Percentiles rank a stretch among this genome's conserved stretches.
These are phyloP conservation scores for Drosophila chauvacae DNA, from an alignment of 1,140 invertebrate genomes.

Conservation along the genomic window DNA sequence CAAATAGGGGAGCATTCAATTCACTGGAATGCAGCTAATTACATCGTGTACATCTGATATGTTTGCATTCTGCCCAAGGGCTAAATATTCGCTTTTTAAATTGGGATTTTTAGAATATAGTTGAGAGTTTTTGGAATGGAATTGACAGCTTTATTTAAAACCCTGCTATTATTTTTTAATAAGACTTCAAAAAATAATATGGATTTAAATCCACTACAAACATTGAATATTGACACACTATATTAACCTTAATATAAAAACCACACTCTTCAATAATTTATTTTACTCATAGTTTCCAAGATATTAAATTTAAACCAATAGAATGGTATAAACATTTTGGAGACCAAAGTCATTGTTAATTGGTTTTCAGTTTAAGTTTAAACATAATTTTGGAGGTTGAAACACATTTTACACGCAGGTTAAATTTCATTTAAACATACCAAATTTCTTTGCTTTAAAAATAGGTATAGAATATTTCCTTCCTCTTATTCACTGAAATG, in stretches of 20 bases:
- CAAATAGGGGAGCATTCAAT: slow-evolving; percentile 17
- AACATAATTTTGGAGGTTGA: no score
- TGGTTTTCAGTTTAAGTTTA: no score
- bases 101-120: not conserved
- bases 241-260: no score
- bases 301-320: no score
- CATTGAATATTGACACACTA: no score
- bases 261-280: no score
- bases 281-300: no score
- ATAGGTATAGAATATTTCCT: not conserved
- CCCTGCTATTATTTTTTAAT: no score
- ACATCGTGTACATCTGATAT: slow-evolving; percentile 5
- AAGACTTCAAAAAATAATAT: no score
- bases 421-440: not conserved
- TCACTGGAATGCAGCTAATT: slow-evolving; percentile 20
- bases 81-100: slow-evolving; percentile 1
- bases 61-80: slow-evolving; percentile 2
- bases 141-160: not conserved
- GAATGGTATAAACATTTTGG: no score
- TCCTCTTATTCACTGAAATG: not conserved
- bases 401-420: not conserved
- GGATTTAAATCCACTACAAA: no score
- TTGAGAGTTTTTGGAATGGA: not conserved
- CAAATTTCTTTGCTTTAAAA: not conserved
- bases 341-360: no score